Base-by-base conservation (phyloP, 2,113 vertebrate genomes). In the Cynoglossus semilaevis region DNA sequence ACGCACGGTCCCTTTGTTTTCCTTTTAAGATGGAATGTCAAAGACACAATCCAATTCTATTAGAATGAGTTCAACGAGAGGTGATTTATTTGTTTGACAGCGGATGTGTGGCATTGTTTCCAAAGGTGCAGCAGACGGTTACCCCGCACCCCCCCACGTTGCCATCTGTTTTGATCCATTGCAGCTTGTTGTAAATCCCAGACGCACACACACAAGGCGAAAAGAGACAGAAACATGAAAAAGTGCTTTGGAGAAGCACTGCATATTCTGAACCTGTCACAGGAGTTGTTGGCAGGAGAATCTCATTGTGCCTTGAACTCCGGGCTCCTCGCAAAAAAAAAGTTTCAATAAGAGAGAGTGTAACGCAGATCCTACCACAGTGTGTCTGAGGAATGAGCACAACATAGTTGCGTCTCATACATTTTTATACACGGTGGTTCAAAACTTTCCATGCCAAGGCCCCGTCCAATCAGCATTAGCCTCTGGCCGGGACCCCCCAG, bases 101-200 rank as follows among this genome's bases (percentile, higher is more conserved):
- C 71, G 79, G 79, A 78, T 67, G 54, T 77, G 72, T 76, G 72
- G 54, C 65, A 34, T 51, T 8, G 37, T 49, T 87, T 84, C 81
- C 84, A 15, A 9, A 72, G 80, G 84, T 82, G 67, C 52, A 53
- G 58, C 45, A 63, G 72, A 81, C 62, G 82, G 68, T 72, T 86
- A 63, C 66, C 64, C 67, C 59, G 65, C 72, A 77, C 76, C 70
- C 82, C n/a, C 22, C 83, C 80, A 88, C 84, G 79, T 77, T 73
- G 56, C 85, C 83, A 84, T 87, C 84, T 88, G 87, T 85, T 81
- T 66, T 56, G 54, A 76, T 72, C 73, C 74, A 82, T 81, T 87
- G 81, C 79, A 77, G 85, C 77, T 79, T 41, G 59, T 61, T 72
- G 72, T 75, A 76, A 76, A 69, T 77, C 76, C 84, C 79, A 79